Base-by-base conservation (phyloP, 1,140 invertebrate species). In the Drosophila triauraria region DNA sequence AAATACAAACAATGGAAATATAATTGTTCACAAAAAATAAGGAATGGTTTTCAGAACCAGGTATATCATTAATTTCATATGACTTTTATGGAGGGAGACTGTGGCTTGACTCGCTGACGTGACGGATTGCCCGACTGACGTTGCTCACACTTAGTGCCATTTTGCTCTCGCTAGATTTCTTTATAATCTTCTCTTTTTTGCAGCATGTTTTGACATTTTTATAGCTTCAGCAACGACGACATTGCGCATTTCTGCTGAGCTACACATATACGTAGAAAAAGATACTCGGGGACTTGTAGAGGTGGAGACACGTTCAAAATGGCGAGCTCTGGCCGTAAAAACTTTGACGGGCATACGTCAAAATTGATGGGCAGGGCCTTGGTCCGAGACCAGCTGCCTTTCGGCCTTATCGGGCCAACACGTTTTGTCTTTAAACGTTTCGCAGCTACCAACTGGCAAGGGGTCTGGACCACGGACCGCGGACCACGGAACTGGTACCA, bases 351-450 rank as follows among this genome's bases (percentile, higher is more conserved):
- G 50, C 77, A 77, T 54, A 78, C 65, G 84, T 88, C 85, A 84
- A 78, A 80, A 78, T 78, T 84, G 84, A 88, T 77, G 83, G 83
- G 43, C 30, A 13, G 56, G 42, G 42, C 58, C 57, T 42, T 47
- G 40, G 10, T 42, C 23, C 23, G 10, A 3, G 20, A 47, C 53
- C 69, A 72, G 69, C 69, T 72, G 70, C 46, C 53, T 60, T 72
- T 72, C 40, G 38, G 53, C 8, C 38, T 40, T 56, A 72, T 74
- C 70, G 53, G 54, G 48, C 72, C 84, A 87, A 83, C 84, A 84
- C 85, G 80, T 88, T 88, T 90, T 88, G 85, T 88, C 82, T 75
- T 81, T 88, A 88, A 88, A 88, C 85, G 84, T 84, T 88, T 88
- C 56, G 69, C 85, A 78, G 84, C 84, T 88, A 84, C 84, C 85